These are phyloP conservation scores for Euphonia xanthogaster DNA, from an alignment of 2,797 vertebrate genomes.

Conservation along the genomic window DNA sequence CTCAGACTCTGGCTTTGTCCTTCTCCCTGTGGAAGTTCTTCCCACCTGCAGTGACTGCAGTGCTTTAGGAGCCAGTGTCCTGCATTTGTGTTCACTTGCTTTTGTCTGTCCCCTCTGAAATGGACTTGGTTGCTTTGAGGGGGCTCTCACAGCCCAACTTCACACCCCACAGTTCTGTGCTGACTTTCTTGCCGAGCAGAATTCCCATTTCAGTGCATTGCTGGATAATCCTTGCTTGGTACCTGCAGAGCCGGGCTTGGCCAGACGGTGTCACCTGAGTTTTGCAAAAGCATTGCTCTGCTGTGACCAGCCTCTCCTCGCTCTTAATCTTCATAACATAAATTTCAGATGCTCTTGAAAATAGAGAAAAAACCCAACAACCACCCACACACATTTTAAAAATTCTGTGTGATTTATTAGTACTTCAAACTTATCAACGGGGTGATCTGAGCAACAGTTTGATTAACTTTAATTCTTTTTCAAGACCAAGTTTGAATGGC, in stretches of 20 bases:
- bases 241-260: background rate
- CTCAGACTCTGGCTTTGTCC: background rate
- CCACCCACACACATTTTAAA: background rate
- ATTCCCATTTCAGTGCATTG: background rate
- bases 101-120: background rate
- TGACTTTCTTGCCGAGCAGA: background rate
- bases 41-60: background rate
- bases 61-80: background rate
- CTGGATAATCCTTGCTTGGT: background rate
- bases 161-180: background rate
- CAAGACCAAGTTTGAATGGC: background rate
- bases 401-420: background rate
- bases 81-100: rapidly evolving
- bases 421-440: background rate
- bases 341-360: background rate
- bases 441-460: background rate
- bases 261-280: slow-evolving; percentile 48
- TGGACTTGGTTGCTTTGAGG: background rate
- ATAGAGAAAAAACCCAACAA: rapidly evolving
- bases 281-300: background rate
- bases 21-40: background rate
- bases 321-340: rapidly evolving
- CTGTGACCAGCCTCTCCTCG: rapidly evolving
- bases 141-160: background rate
- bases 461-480: background rate